Conservation (phyloP, 2,113 vertebrate species). For the Cromileptes altivelis region DNA sequence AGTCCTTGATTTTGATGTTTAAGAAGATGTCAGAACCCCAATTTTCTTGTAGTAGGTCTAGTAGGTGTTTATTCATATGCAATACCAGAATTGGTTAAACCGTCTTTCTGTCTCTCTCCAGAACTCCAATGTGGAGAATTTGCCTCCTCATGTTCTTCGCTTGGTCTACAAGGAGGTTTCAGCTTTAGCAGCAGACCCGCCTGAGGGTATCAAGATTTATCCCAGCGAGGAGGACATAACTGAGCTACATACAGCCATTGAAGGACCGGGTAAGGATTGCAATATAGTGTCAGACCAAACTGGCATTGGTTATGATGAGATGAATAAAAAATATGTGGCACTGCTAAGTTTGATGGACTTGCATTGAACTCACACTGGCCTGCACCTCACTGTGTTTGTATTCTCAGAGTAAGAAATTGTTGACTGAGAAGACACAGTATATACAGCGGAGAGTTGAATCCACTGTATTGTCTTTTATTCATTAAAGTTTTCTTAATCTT, state of each 20-base stretch:
- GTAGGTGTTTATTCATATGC: neutral
- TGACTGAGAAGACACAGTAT: neutral
- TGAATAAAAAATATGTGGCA: neutral
- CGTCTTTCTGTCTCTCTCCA: conserved; percentile 56
- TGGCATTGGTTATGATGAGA: neutral
- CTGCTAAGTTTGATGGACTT: neutral
- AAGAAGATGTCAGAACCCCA: too few species aligned
- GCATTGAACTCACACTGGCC: neutral
- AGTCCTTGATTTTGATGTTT: too few species aligned
- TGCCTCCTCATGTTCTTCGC: conserved; percentile 94
- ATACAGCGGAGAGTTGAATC: neutral
- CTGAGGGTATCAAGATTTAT: conserved; percentile 94
- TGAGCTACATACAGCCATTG: conserved; percentile 93
- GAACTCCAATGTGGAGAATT: conserved; percentile 97
- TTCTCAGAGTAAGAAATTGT: neutral
- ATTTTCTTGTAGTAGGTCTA: neutral
- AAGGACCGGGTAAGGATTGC: conserved; percentile 89
- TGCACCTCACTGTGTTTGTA: neutral
- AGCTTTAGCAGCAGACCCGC: conserved; percentile 90
- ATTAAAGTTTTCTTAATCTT: neutral
- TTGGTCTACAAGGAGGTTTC: conserved; percentile 95
- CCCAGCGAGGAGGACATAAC: conserved; percentile 96
- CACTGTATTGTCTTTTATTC: neutral
- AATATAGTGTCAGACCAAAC: neutral
- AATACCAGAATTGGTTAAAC: neutral